Evolutionary conservation across 2,113 vertebrate species (phyloP), one percentile per base, ranked within the genome.

Genomic region (Daphoenositta chrysoptera): DNA sequence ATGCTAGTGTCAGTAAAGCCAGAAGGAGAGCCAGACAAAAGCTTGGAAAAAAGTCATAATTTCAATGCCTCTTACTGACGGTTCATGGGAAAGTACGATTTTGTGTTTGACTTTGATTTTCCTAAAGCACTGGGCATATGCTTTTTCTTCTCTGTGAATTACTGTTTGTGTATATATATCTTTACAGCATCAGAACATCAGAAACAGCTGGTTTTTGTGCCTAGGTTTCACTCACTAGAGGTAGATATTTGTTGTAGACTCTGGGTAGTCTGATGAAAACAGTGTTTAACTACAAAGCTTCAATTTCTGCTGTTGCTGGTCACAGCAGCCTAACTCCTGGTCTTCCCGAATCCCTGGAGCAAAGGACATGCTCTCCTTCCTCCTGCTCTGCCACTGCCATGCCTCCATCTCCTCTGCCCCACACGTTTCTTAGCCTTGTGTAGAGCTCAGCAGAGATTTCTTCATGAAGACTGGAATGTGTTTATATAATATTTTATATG

Each of bases 11-110:
- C 90, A 75, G 94, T 68, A 91, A 93, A 94, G 87, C 91, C 84
- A 91, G 78, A 68, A 94, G 87, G 71, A 64, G 92, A 94, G 88
- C 90, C 86, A 95, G 92, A 94, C 92, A 78, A 96, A 96, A 92
- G 80, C 80, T 83, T 95, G 93, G 92, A 92, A 87, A 53, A 87
- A 79, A 97, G 61, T 96, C 88, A 94, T 90, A 37, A 61, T 93
- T 88, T 94, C 31, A 64, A 27, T 96, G 88, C 76, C 48, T 90
- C 37, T 88, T 60, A 19, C 69, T 92, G 94, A 54, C 90, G 42
- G 71, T 83, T 86, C 75, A 42, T 93, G 96, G 65, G 85, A 92
- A 88, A 78, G 72, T 56, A 83, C 0, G 10, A 81, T 89, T 92
- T 73, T 84, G 58, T 77, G 73, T 89, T 94, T 93, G 70, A 58